Base-by-base conservation (phyloP, 1,140 invertebrate species). In the Antheraea mylitta region DNA sequence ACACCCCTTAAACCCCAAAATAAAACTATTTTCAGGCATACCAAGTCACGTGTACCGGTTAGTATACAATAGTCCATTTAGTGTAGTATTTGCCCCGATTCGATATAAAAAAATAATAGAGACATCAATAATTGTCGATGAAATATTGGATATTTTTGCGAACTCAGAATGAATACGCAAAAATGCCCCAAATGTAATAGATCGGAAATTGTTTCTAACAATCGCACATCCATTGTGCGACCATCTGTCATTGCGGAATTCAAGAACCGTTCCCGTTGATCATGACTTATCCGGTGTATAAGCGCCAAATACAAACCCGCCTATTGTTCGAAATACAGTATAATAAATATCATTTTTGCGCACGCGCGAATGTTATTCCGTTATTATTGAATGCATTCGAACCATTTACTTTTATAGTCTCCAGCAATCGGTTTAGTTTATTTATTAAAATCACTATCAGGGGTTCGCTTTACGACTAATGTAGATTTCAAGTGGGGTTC, bases 371-470 rank as follows among this genome's bases (percentile, higher is more conserved):
- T 87, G 81, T 81, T 82, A 77, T 66, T 48, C 30, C 11, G 53
- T 37, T 79, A 80, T 87, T 87, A 86, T 84, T 75, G 79, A 80
- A 78, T 75, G 18, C 10, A 42, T 42, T 42, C 0, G 38, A 64
- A 64, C 36, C 9, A 3, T 66, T 59, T 66, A 59, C 58, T 3
- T 58, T 66, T 59, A 16, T 66, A 53, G 67, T 66, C 67, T 77
- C 81, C 83, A 78, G 80, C 83, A 85, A 83, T 84, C 77, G 74
- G 76, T 78, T 85, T 78, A 86, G 72, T 85, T 89, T 89, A 89
- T 91, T 91, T 90, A 88, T 89, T 87, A 87, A 86, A 86, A 83
- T 80, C 71, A 75, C 74, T 72, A 78, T 81, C 79, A 80, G 81
- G 88, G 88, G 83, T 75, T 74, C 70, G 77, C 80, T 87, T 89